These are phyloP conservation scores for Brachyopa scutellaris DNA, from an alignment of 2,888 invertebrate species.

Conservation along the genomic window DNA sequence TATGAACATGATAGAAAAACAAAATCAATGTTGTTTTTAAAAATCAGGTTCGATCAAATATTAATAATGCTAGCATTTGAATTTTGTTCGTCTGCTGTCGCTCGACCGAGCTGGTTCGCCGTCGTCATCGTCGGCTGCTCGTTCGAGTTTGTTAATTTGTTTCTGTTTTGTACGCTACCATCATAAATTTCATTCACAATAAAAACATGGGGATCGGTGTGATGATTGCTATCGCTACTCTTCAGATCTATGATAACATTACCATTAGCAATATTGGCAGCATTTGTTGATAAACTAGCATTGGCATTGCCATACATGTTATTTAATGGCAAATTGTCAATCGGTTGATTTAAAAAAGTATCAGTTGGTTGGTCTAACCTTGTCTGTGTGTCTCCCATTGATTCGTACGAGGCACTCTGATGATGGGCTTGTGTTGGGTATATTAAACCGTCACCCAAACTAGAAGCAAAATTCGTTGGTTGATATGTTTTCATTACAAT, in stretches of 20 bases:
- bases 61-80: conserved; percentile 68
- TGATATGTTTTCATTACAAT: conserved; percentile 45
- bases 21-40: conserved; percentile 32
- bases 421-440: conserved; percentile 90
- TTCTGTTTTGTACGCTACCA: conserved; percentile 59
- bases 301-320: conserved; percentile 70
- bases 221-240: conserved; percentile 60
- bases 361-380: conserved; percentile 86
- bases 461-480: conserved; percentile 82
- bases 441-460: conserved; percentile 94
- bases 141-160: conserved; percentile 38
- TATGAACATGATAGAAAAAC: conserved; percentile 39
- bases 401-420: conserved; percentile 90
- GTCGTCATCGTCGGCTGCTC: conserved; percentile 12
- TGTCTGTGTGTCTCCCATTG: conserved; percentile 93
- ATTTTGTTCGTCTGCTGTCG: conserved; percentile 42
- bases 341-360: conserved; percentile 78
- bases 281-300: conserved; percentile 67
- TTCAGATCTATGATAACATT: conserved; percentile 75
- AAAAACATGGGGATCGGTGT: conserved; percentile 53
- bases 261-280: conserved; percentile 69
- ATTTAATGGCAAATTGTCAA: conserved; percentile 76
- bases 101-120: background rate
- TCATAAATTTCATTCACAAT: conserved; percentile 68
- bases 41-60: conserved; percentile 59